phyloP scores from a whole-genome alignment of 2,797 vertebrate species.

The Sciaenops ocellatus region DNA sequence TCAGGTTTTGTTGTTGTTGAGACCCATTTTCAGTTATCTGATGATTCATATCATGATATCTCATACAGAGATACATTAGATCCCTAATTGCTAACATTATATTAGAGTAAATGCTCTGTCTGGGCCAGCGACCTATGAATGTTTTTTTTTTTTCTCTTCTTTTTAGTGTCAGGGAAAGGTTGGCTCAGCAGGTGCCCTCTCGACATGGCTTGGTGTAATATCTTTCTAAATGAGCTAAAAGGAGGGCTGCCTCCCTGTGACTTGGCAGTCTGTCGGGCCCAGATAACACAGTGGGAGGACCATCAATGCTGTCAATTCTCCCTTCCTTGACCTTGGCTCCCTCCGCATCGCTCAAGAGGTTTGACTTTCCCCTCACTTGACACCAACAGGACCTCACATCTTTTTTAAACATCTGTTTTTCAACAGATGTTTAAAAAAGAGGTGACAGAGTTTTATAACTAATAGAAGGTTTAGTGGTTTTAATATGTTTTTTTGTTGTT shows the following conservation, averaged over 20 bases:
- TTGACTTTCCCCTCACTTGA: conserved; percentile 34
- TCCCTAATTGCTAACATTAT: background rate
- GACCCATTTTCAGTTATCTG: background rate
- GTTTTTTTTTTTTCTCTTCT: conserved; percentile 16
- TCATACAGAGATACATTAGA: background rate
- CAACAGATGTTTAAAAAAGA: too few relatives aligned
- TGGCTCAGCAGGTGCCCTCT: conserved; percentile 64
- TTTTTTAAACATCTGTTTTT: background rate
- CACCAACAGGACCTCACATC: conserved; percentile 22
- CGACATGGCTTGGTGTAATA: conserved; percentile 66
- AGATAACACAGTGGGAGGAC: conserved; percentile 73
- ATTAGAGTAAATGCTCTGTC: conserved; percentile 1
- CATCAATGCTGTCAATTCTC: conserved; percentile 68
- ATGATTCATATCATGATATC: background rate
- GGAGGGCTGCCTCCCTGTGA: conserved; percentile 67
- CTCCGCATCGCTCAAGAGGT: conserved; percentile 48
- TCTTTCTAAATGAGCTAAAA: conserved; percentile 74
- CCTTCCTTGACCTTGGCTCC: conserved; percentile 74
- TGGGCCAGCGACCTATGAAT: conserved; percentile 4
- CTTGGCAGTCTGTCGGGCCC: conserved; percentile 74
- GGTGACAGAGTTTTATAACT: conserved; percentile 1
- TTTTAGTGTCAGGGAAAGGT: conserved; percentile 60
- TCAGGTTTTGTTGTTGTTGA: background rate
- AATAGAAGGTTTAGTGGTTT: conserved; percentile 18
- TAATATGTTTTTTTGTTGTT: conserved; percentile 3